Evolutionary conservation across 2,797 vertebrate genomes (phyloP), one percentile per base, ranked within the genome.

Genomic region (Enteromius trimaculatus): DNA sequence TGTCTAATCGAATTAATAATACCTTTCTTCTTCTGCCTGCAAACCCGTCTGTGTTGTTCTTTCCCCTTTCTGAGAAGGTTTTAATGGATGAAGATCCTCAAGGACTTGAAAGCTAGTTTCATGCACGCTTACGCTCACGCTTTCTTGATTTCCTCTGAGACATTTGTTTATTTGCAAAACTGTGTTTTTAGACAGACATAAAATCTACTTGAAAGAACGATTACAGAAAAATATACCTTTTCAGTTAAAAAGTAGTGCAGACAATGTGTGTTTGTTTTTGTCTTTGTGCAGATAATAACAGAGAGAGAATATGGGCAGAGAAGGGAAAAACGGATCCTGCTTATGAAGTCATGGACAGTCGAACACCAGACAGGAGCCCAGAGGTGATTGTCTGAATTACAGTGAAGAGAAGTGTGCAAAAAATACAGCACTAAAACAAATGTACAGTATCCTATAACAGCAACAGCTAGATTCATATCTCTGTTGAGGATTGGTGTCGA

Each of bases 261-360:
- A 3, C 17, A 7, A 29, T 13, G 17, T 74, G 31, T 74, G 29
- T 76, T 39, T 77, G 23, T 26, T 37, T 66, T 3, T 51, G 29
- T 51, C 1, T 86, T 8, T 81, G 55, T 71, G 49, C 89, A 95
- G 95, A 94, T 83, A 49, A 49, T 16, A 94, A 94, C 89, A 92
- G 89, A 85, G 83, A 85, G 53, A 87, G 66, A 44, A 82, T 87
- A 77, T 92, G 88, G 87, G 92, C 89, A 62, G 94, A 94, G 62
- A 86, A 88, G 85, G 87, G 85, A 77, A 90, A 90, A 90, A 87
- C 85, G 21, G 92, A 93, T 87, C 89, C 90, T 39, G 86, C 92
- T 74, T 93, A 94, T 80, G 93, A 92, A 88, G 80, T 95, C 85
- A 94, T 93, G 94, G 95, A 95, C 80, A 88, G 87, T 70, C 91